phyloP scores from a whole-genome alignment of 2,888 invertebrate genomes.

The Lasioglossum malachurum region DNA sequence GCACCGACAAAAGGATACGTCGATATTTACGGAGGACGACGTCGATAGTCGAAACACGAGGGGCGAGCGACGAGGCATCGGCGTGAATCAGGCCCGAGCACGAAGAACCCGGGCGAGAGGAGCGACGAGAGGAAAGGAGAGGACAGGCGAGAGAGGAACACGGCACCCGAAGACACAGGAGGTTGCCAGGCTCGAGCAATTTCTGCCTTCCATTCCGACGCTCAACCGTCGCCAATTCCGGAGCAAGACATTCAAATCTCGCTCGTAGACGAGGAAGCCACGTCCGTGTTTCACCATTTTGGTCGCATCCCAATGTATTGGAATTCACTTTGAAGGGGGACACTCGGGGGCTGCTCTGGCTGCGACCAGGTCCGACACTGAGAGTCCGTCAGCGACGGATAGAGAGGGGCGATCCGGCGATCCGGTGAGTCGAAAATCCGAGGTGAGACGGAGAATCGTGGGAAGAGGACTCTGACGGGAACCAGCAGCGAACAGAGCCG shows the following conservation, averaged over 20 bases:
- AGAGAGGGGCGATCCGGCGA: background rate
- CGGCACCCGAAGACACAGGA: slow-evolving; percentile 14
- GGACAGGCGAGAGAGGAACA: slow-evolving; percentile 16
- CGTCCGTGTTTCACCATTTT: slow-evolving; percentile 71
- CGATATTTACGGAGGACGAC: slow-evolving; percentile 63
- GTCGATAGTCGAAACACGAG: slow-evolving; percentile 16
- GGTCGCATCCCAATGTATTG: slow-evolving; percentile 77
- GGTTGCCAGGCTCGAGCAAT: slow-evolving; percentile 61
- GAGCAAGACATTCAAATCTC: slow-evolving; percentile 77
- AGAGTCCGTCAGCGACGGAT: slow-evolving; percentile 39
- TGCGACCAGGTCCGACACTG: slow-evolving; percentile 41
- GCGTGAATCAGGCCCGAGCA: slow-evolving; percentile 30
- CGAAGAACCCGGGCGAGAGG: background rate
- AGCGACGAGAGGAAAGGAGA: background rate
- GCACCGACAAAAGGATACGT: slow-evolving; percentile 62
- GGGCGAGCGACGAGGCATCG: background rate
- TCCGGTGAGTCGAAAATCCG: slow-evolving; percentile 15
- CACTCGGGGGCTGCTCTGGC: slow-evolving; percentile 25
- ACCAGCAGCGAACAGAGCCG: background rate
- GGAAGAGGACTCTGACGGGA: background rate
- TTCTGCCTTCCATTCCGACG: slow-evolving; percentile 64
- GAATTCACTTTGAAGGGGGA: slow-evolving; percentile 75
- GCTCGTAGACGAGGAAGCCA: slow-evolving; percentile 50
- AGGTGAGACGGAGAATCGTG: slow-evolving; percentile 15
- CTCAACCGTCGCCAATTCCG: slow-evolving; percentile 71